Conservation (phyloP, 2,888 invertebrate species). For the Alviniconcha strummeri region DNA sequence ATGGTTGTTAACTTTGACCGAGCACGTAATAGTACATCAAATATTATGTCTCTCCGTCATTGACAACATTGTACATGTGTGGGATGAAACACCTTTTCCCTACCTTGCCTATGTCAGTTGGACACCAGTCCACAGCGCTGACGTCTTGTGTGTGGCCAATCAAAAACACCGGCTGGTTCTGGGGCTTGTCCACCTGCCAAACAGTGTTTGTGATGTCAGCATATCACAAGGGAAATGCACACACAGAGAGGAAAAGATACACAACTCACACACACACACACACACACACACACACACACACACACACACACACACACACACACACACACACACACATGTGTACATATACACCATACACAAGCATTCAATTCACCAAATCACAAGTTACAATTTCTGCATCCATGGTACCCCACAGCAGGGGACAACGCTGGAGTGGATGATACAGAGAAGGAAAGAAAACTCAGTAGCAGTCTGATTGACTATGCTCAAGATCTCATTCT, state of each 20-base stretch:
- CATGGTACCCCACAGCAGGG: too few species aligned
- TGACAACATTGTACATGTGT: too few species aligned
- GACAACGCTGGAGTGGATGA: too few species aligned
- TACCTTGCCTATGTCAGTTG: constrained; percentile 61
- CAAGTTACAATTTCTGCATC: too few species aligned
- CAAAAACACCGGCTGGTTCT: constrained; percentile 81
- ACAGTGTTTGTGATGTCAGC: not conserved
- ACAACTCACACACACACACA: not conserved
- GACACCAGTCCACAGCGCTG: constrained; percentile 89
- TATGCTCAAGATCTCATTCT: too few species aligned
- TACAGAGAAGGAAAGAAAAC: too few species aligned
- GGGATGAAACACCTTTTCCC: not conserved
- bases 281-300: not conserved
- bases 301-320: not conserved
- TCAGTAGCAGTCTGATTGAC: too few species aligned
- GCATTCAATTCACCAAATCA: not conserved
- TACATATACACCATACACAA: not conserved
- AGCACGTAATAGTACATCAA: too few species aligned
- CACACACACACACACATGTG: not conserved
- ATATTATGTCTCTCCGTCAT: too few species aligned
- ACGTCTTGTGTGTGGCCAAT: constrained; percentile 90
- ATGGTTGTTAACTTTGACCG: too few species aligned
- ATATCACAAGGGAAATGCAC: not conserved
- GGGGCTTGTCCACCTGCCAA: constrained; percentile 70
- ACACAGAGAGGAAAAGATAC: not conserved